Base-by-base conservation (phyloP, 1,140 invertebrate species). In the Pemphigus obesinymphae region DNA sequence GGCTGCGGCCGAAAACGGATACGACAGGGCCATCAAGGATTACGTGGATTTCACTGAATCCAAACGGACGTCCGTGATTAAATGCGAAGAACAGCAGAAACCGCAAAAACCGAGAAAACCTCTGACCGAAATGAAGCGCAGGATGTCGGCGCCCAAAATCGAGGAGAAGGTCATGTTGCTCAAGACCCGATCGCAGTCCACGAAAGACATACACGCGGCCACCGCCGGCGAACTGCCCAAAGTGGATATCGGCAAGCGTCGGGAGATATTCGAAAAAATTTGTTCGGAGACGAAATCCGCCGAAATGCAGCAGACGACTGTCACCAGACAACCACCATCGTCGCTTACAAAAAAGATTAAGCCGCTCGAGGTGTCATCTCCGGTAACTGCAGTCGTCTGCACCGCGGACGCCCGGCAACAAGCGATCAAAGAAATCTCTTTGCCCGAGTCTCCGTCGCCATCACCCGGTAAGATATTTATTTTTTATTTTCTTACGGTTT, bases 21-120 rank as follows among this genome's bases (percentile, higher is more conserved):
- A 94, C 86, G 94, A 95, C 86, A 91, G 93, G 83, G 94, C 94
- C 82, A 95, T 95, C 83, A 92, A 94, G 84, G 92, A 92, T 82
- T 95, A 95, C 85, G 92, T 94, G 82, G 85, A 93, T 92, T 82
- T 89, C 89, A 63, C 91, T 88, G 85, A 92, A 87, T 84, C 87
- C 86, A 85, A 85, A 37, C 84, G 83, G 45, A 84, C 83, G 13
- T 78, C 75, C 20, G 20, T 37, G 17, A 43, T 11, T 10, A 43
- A 82, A 23, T 68, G 85, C 85, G 86, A 84, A 11, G 43, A 70
- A n/a, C 29, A 72, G 26, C 82, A 29, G 31, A 8, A 80, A 7
- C 37, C 34, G 61, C 8, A 3, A 10, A 4, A 34, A 13, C 13
- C 17, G 1, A 2, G 70, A 13, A 83, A 83, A 87, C 83, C 83